Evolutionary conservation across 2,113 vertebrate genomes (phyloP).

Genomic region (Thunnus thynnus): DNA sequence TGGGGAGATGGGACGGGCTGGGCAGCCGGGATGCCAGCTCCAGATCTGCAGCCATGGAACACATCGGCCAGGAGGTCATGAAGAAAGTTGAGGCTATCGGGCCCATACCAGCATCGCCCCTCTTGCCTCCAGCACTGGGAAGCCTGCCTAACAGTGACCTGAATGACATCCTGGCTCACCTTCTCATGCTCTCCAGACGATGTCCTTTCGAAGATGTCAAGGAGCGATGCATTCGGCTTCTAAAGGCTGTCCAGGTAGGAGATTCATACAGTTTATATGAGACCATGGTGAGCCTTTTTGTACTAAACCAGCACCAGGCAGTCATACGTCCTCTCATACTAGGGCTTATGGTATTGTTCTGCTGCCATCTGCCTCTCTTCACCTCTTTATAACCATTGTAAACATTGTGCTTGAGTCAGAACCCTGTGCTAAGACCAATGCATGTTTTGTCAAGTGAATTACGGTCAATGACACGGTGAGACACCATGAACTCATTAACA

Average conservation of each 20-base stretch:
- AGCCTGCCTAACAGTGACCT: conserved; percentile 80
- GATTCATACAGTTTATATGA: background rate
- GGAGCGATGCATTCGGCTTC: conserved; percentile 86
- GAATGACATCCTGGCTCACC: conserved; percentile 88
- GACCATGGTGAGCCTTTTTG: background rate
- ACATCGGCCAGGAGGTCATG: conserved; percentile 87
- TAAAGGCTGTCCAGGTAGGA: conserved; percentile 90
- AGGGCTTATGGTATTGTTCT: conserved; percentile 41
- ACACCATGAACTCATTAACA: conserved; percentile 26
- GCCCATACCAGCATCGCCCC: conserved; percentile 56
- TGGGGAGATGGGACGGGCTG: conserved; percentile 90
- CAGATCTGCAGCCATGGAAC: conserved; percentile 88
- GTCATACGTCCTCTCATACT: background rate
- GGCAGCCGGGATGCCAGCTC: conserved; percentile 87
- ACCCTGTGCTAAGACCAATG: background rate
- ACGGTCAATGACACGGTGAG: conserved; percentile 27
- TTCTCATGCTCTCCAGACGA: conserved; percentile 93
- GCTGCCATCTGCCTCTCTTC: conserved; percentile 55
- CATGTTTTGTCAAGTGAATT: conserved; percentile 37
- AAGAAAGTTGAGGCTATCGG: conserved; percentile 84
- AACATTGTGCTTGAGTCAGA: conserved; percentile 53
- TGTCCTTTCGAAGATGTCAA: conserved; percentile 93
- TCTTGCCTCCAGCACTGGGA: conserved; percentile 30
- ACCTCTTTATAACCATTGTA: conserved; percentile 65
- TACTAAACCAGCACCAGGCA: background rate